Conservation (phyloP, 1,140 invertebrate species). For the Scylla paramamosain region DNA sequence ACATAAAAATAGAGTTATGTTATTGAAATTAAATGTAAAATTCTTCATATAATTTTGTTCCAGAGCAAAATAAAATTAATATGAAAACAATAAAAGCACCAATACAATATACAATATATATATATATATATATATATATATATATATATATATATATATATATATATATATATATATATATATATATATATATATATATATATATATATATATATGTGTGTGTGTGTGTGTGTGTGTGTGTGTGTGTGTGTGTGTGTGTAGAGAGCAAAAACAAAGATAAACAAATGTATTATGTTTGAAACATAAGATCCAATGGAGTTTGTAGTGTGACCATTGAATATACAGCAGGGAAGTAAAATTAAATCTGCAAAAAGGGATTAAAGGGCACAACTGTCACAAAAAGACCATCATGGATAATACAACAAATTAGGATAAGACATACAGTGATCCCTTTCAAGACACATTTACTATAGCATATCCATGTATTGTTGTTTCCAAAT, state of each 20-base stretch:
- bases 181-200: conserved; percentile 26
- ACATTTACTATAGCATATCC: background rate
- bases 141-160: conserved; percentile 26
- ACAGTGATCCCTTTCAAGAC: background rate
- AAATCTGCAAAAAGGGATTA: background rate
- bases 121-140: conserved; percentile 26
- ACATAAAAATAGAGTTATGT: background rate
- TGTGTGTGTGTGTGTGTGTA: background rate
- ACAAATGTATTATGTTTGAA: background rate
- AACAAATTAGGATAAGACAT: background rate
- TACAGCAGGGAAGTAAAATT: background rate
- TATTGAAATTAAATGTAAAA: background rate
- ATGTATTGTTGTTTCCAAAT: background rate
- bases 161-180: conserved; percentile 26
- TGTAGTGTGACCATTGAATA: background rate
- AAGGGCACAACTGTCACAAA: background rate
- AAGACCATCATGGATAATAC: background rate
- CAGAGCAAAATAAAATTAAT: background rate
- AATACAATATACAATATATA: background rate
- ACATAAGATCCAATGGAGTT: background rate
- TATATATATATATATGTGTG: conserved; percentile 1
- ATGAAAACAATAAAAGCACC: background rate
- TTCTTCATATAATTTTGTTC: background rate
- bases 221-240: background rate
- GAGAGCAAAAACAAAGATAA: background rate